phyloP scores from a whole-genome alignment of 1,140 invertebrate genomes.

The Pentalonia nigronervosa region DNA sequence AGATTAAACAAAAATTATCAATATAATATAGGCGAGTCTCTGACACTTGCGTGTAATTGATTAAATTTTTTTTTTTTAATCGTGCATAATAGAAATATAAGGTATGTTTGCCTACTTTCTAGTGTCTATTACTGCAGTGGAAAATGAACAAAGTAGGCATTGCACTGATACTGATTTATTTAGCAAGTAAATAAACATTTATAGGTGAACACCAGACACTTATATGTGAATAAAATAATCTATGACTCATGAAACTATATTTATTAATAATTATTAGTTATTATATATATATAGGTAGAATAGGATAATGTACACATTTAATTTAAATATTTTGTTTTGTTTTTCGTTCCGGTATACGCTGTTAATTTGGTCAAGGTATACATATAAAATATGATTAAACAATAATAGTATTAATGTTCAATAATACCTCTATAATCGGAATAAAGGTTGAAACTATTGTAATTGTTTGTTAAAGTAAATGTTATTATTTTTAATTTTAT shows the following conservation, averaged over 20 bases:
- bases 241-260: not conserved
- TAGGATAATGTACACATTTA: not conserved
- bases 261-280: not conserved
- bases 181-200: not conserved
- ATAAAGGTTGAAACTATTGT: not conserved
- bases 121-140: not conserved
- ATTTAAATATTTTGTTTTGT: not conserved
- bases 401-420: not conserved
- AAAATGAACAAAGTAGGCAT: not conserved
- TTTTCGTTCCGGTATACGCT: not conserved
- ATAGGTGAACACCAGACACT: not conserved
- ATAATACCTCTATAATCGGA: not conserved
- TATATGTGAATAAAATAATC: not conserved
- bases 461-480: constrained; percentile 4
- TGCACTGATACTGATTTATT: not conserved
- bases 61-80: not conserved
- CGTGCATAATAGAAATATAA: not conserved
- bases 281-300: not conserved
- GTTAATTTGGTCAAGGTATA: not conserved
- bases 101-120: not conserved
- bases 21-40: not conserved
- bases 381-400: not conserved
- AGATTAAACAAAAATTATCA: not conserved
- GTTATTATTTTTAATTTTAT: not conserved
- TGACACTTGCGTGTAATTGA: not conserved